A percentile compares a stretch with the other conserved stretches of the same genome.
phyloP scores from a whole-genome alignment of 2,797 vertebrate genomes.

The Strix occidentalis region DNA sequence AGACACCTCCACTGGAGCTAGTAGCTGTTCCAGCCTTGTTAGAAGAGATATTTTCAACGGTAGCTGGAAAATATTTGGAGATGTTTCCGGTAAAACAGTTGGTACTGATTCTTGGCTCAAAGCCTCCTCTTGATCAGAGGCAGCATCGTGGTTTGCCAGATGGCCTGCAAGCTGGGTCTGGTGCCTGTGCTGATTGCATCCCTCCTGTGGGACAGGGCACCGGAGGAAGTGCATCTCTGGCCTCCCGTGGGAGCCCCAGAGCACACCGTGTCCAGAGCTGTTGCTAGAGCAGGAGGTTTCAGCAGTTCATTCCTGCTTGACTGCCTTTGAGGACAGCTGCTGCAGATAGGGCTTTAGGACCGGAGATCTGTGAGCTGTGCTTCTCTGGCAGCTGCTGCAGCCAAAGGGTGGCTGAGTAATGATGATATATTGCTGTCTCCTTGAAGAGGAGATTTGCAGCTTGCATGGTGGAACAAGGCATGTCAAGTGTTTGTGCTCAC shows the following conservation, averaged over 20 bases:
- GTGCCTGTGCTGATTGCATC: neutral
- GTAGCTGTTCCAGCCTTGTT: neutral
- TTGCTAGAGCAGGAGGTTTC: neutral
- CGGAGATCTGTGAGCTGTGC: neutral
- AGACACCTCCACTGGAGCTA: neutral
- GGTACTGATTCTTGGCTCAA: neutral
- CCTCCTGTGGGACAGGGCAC: neutral
- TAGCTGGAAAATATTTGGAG: conserved; percentile 4
- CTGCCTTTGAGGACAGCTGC: neutral
- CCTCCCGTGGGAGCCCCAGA: neutral
- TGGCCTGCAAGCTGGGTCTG: conserved; percentile 4
- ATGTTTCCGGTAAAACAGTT: conserved; percentile 41
- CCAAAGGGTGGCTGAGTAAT: neutral
- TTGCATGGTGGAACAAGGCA: fast-evolving
- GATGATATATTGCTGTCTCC: neutral
- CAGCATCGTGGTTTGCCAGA: neutral
- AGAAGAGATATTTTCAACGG: neutral
- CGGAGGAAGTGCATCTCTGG: neutral
- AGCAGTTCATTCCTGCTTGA: neutral
- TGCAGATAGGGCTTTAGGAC: neutral
- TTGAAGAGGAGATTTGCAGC: neutral
- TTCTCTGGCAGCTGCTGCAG: neutral
- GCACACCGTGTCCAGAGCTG: neutral
- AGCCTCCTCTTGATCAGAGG: neutral
- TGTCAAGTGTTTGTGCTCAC: neutral